Evolutionary conservation across 2,888 invertebrate genomes (phyloP).

Genomic region (Hyles lineata): DNA sequence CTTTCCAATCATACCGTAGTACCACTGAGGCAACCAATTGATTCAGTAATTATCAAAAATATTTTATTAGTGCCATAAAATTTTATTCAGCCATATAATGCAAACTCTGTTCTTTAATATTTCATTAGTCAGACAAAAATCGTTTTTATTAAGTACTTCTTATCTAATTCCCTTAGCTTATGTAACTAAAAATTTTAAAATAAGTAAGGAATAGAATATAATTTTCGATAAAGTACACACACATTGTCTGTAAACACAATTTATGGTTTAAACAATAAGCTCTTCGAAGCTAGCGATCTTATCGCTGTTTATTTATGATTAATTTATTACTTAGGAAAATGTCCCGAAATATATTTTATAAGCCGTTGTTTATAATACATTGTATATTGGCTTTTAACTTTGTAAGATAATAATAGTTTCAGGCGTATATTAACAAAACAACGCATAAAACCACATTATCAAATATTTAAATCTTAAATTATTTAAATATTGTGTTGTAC

Average conservation of each 20-base stretch:
- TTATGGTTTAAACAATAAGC: slow-evolving; percentile 15
- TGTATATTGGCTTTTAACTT: neutral
- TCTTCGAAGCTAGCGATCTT: slow-evolving; percentile 7
- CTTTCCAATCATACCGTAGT: no score
- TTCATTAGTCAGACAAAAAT: no score
- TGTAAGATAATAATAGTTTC: neutral
- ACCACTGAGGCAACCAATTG: no score
- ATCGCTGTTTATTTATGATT: slow-evolving; percentile 21
- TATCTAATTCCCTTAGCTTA: no score
- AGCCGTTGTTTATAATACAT: slow-evolving; percentile 5
- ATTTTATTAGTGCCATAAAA: no score
- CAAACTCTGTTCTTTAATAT: no score
- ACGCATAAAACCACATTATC: neutral
- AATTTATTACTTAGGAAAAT: slow-evolving; percentile 18
- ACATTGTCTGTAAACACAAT: slow-evolving; percentile 10
- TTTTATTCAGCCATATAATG: no score
- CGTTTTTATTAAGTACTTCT: no score
- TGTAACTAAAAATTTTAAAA: no score
- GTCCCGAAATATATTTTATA: neutral
- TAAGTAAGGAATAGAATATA: neutral
- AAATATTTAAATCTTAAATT: neutral
- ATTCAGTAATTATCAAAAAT: no score
- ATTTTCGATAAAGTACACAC: neutral
- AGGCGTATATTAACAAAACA: no score
- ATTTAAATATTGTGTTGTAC: no score